phyloP scores from a whole-genome alignment of 2,113 vertebrate species.

The Plecturocebus donacophilus region DNA sequence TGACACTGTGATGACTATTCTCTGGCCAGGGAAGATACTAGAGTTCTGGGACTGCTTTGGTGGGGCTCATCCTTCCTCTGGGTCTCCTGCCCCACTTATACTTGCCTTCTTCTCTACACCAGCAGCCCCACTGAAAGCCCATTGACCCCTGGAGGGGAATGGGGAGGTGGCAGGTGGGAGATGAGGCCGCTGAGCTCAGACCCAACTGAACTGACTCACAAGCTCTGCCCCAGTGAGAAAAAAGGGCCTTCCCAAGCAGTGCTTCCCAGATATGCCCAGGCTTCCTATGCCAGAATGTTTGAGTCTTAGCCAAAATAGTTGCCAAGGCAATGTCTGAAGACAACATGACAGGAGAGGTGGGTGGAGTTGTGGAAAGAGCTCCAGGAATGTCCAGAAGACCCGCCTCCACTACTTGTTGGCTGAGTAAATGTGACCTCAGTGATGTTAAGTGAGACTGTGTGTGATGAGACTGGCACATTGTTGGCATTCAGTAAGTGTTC shows the following conservation, averaged over 20 bases:
- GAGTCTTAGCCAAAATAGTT: slow-evolving; percentile 55
- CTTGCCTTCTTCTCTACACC: slow-evolving; percentile 4
- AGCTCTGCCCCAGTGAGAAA: not conserved
- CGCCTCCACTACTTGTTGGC: slow-evolving; percentile 34
- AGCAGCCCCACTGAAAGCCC: not conserved
- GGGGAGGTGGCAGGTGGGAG: not conserved
- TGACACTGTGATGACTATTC: not conserved
- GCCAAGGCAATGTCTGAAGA: slow-evolving; percentile 37
- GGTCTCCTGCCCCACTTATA: not conserved
- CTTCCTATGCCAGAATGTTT: slow-evolving; percentile 40
- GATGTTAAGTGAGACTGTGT: slow-evolving; percentile 43
- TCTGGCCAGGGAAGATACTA: slow-evolving; percentile 9
- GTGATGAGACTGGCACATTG: not conserved
- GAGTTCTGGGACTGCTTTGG: not conserved
- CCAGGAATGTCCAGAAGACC: slow-evolving; percentile 55
- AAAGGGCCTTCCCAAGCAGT: slow-evolving; percentile 34
- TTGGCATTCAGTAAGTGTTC: slow-evolving; percentile 43
- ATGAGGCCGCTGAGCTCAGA: slow-evolving; percentile 35
- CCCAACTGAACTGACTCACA: slow-evolving; percentile 17
- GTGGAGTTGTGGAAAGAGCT: slow-evolving; percentile 51
- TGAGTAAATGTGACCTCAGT: slow-evolving; percentile 58
- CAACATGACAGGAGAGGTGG: slow-evolving; percentile 23
- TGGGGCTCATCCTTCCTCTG: not conserved
- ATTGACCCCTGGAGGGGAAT: not conserved
- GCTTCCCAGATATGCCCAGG: slow-evolving; percentile 33